phyloP scores from a whole-genome alignment of 2,113 vertebrate species.

The Thomomys bottae region DNA sequence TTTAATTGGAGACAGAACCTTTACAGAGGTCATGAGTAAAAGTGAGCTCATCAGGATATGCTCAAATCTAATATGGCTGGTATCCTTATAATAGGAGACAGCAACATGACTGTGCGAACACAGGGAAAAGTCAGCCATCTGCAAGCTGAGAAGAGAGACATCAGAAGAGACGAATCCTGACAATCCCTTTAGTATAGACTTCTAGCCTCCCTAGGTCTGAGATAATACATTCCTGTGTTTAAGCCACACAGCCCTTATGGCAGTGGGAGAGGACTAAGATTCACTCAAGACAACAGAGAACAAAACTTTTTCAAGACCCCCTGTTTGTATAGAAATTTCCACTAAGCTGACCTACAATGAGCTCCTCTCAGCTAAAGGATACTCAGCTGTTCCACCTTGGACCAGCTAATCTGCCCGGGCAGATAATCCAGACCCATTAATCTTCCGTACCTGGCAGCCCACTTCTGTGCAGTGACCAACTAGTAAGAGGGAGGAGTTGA shows the following conservation, averaged over 20 bases:
- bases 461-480: constrained; percentile 82
- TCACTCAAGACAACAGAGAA: background rate
- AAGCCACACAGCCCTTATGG: background rate
- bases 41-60: background rate
- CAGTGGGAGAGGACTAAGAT: background rate
- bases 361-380: background rate
- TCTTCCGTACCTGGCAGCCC: constrained; percentile 85
- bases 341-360: background rate
- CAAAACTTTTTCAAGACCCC: background rate
- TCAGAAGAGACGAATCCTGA: background rate
- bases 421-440: constrained; percentile 87
- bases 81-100: background rate
- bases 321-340: background rate
- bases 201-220: background rate
- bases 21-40: background rate
- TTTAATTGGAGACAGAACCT: background rate
- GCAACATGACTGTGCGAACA: background rate
- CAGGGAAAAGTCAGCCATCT: background rate
- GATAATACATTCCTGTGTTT: background rate
- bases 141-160: background rate
- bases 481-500: constrained; percentile 84
- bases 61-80: background rate
- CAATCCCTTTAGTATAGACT: background rate
- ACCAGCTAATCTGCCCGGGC: constrained; percentile 63
- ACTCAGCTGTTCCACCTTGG: constrained; percentile 21